phyloP scores from a whole-genome alignment of 2,797 vertebrate genomes.

The Sebastes oblongus region DNA sequence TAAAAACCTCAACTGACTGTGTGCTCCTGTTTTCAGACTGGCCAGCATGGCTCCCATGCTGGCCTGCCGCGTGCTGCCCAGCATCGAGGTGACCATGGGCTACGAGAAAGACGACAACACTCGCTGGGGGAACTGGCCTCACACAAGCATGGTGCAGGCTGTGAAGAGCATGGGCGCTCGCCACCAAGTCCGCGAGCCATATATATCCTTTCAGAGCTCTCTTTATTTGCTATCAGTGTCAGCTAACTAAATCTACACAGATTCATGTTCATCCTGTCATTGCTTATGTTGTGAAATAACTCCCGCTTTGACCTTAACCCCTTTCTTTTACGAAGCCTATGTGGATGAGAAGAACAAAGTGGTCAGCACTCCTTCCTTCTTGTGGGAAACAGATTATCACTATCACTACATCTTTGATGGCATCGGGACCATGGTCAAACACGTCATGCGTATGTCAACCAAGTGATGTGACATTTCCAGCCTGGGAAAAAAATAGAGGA shows the following conservation, averaged over 20 bases:
- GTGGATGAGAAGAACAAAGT: conserved; percentile 85
- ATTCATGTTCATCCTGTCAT: background rate
- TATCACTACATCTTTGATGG: conserved; percentile 83
- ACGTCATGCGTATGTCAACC: conserved; percentile 78
- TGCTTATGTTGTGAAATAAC: background rate
- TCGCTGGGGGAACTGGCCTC: conserved; percentile 81
- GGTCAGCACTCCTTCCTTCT: conserved; percentile 81
- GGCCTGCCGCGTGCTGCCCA: conserved; percentile 78
- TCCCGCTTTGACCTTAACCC: conserved; percentile 60
- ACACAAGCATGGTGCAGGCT: conserved; percentile 79
- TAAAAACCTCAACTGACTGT: background rate
- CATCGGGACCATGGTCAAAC: conserved; percentile 83
- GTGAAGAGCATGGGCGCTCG: conserved; percentile 81
- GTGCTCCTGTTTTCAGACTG: conserved; percentile 59
- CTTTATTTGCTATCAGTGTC: background rate
- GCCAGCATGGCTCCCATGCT: conserved; percentile 81
- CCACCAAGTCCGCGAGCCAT: conserved; percentile 75
- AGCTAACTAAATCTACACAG: background rate
- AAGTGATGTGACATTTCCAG: conserved; percentile 59
- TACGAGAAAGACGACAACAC: conserved; percentile 77
- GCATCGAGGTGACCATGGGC: conserved; percentile 82
- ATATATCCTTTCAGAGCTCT: conserved; percentile 75
- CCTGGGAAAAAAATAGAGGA: conserved; percentile 19
- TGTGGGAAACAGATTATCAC: conserved; percentile 83
- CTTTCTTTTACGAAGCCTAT: conserved; percentile 68